A percentile compares a stretch with the other conserved stretches of the same genome.
Conservation (phyloP, 2,797 vertebrate genomes). For the Enteromius paludinosus region DNA sequence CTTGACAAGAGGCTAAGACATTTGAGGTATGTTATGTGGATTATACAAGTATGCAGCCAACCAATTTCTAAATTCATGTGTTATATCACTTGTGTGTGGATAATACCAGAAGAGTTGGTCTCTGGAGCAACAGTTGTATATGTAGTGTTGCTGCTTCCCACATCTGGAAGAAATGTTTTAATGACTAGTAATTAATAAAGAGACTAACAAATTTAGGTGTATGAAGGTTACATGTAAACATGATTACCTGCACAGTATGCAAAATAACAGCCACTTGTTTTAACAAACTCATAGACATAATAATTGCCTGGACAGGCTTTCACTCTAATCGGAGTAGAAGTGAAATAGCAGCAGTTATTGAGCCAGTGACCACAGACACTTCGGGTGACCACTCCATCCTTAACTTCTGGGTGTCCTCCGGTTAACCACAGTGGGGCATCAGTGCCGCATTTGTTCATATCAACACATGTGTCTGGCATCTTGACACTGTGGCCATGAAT, state of each 20-base stretch:
- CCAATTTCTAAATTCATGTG: not conserved
- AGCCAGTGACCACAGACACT: no score
- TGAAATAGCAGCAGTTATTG: not conserved
- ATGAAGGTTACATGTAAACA: not conserved
- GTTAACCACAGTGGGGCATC: no score
- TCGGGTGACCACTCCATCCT: no score
- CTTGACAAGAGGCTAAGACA: not conserved
- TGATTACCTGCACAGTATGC: not conserved
- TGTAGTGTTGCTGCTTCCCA: not conserved
- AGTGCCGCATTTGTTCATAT: no score
- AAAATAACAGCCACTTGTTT: not conserved
- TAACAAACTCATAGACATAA: not conserved
- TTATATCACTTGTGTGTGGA: not conserved
- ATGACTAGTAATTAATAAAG: not conserved
- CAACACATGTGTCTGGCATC: no score
- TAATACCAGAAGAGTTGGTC: not conserved
- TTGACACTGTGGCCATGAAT: no score
- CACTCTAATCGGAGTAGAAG: not conserved
- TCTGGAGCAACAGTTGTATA: not conserved
- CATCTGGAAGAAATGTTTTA: not conserved
- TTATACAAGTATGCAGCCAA: no score
- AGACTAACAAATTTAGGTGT: no score
- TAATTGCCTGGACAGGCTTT: constrained; percentile 1
- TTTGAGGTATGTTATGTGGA: not conserved
- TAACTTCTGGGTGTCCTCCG: no score